phyloP scores from a whole-genome alignment of 2,113 vertebrate species.

The Danio rerio region GRCz12tu NC_133184.1:2598501-2599000 shows the following conservation, averaged over 20 bases:
- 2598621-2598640: no score
- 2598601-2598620: no score
- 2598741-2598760: slow-evolving; percentile 91
- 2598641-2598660: no score
- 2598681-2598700: no score
- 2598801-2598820: slow-evolving; percentile 82
- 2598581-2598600: no score
- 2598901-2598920: slow-evolving; percentile 80
- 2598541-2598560: no score
- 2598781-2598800: slow-evolving; percentile 84
- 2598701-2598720: no score
- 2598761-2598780: slow-evolving; percentile 77
- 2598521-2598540: no score
- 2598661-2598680: no score
- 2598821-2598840: slow-evolving; percentile 75
- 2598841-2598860: slow-evolving; percentile 80
- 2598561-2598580: no score
- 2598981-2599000: slow-evolving; percentile 56
- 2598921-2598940: slow-evolving; percentile 72
- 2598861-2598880: slow-evolving; percentile 64
- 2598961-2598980: not conserved
- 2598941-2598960: slow-evolving; percentile 32
- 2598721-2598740: slow-evolving; percentile 85
- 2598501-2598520: no score
- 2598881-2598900: slow-evolving; percentile 79